Percentiles rank a stretch among this genome's conserved stretches.
These are phyloP conservation scores for Labrus mixtus DNA, from an alignment of 2,113 vertebrate species.

Conservation along the genomic window DNA sequence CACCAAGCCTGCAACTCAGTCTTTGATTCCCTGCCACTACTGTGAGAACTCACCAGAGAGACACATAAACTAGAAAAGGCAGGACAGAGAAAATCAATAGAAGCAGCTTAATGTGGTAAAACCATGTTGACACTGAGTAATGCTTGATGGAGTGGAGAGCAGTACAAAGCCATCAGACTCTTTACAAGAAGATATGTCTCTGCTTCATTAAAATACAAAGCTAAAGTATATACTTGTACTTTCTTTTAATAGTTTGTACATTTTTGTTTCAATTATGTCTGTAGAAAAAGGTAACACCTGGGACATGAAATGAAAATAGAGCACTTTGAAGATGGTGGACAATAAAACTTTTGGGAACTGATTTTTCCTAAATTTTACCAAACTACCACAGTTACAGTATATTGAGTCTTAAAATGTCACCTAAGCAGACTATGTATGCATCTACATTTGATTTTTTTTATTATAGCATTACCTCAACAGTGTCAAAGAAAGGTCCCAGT, in stretches of 20 bases:
- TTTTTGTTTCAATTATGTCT: too few relatives aligned
- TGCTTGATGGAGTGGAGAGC: conserved; percentile 12
- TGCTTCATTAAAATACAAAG: conserved; percentile 9
- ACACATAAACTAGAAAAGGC: conserved; percentile 8
- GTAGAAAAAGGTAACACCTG: too few relatives aligned
- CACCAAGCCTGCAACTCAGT: neutral
- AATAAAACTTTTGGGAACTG: too few relatives aligned
- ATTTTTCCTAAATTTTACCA: too few relatives aligned
- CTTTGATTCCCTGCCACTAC: conserved; percentile 36
- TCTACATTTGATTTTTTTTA: too few relatives aligned
- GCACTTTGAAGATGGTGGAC: too few relatives aligned
- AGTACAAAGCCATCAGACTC: neutral
- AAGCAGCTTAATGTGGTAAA: conserved; percentile 14
- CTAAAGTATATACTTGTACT: neutral
- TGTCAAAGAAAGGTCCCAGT: too few relatives aligned
- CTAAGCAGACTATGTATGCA: too few relatives aligned
- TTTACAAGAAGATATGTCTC: neutral
- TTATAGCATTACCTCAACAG: too few relatives aligned
- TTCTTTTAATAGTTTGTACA: neutral
- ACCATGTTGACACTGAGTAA: conserved; percentile 22
- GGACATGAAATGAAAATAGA: too few relatives aligned
- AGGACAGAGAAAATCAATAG: conserved; percentile 48
- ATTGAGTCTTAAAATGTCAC: too few relatives aligned
- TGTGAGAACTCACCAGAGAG: conserved; percentile 36
- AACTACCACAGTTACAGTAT: neutral